A percentile compares a stretch with the other conserved stretches of the same genome.
phyloP scores from a whole-genome alignment of 92 coral and sea anemone species.

The Porites divaricata region DNA sequence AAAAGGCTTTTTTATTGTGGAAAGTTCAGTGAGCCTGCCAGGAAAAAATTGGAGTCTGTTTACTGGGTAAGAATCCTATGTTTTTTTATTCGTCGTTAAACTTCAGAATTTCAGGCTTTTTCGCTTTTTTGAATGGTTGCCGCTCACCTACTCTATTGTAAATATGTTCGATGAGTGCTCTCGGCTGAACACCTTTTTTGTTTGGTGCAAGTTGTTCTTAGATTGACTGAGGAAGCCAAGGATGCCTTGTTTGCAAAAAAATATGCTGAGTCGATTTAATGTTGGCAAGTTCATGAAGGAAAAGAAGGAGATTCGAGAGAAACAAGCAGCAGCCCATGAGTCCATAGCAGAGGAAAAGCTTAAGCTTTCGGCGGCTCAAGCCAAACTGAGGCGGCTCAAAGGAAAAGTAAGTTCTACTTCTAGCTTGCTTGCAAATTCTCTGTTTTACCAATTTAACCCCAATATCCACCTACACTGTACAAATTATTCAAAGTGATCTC shows the following conservation, averaged over 20 bases:
- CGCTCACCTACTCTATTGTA: not conserved
- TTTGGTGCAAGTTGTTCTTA: not conserved
- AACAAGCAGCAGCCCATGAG: slow-evolving; percentile 26
- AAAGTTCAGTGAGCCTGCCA: not conserved
- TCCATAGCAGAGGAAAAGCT: slow-evolving; percentile 24
- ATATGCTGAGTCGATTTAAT: slow-evolving; percentile 38
- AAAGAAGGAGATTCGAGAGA: slow-evolving; percentile 33
- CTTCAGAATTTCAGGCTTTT: slow-evolving; percentile 3
- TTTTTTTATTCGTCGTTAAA: not conserved
- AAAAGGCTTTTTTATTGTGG: slow-evolving; percentile 23
- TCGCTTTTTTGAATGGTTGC: slow-evolving; percentile 27
- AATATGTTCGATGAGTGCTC: not conserved
- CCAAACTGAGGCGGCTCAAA: slow-evolving; percentile 32
- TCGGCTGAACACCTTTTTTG: too few species aligned
- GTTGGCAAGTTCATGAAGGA: slow-evolving; percentile 46
- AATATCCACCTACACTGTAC: too few species aligned
- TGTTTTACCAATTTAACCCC: too few species aligned
- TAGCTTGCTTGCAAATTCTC: too few species aligned
- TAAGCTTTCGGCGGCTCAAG: slow-evolving; percentile 15
- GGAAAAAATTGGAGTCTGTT: not conserved
- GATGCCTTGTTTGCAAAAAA: slow-evolving; percentile 25
- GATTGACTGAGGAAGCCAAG: slow-evolving; percentile 3
- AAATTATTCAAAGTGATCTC: too few species aligned
- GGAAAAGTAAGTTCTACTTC: slow-evolving; percentile 10
- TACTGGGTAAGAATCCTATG: slow-evolving; percentile 29